Evolutionary conservation across 1,140 invertebrate genomes (phyloP).

Genomic region (Cyrtorhinus lividipennis): DNA sequence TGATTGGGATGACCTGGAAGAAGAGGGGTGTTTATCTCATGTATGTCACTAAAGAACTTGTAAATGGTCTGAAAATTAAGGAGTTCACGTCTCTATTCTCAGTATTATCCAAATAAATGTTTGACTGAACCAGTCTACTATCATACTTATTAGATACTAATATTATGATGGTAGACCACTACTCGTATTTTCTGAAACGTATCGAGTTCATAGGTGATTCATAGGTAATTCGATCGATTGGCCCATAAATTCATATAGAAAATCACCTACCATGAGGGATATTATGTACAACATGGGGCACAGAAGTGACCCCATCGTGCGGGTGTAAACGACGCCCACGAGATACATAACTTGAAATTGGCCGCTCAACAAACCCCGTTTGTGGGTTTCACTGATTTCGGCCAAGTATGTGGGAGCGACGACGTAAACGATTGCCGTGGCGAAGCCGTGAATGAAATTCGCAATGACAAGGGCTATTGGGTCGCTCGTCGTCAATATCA

Average conservation of each 20-base stretch:
- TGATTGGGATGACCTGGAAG: slow-evolving; percentile 20
- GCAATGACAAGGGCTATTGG: slow-evolving; percentile 14
- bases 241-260: too few relatives aligned
- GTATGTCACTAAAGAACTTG: too few relatives aligned
- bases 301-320: slow-evolving; percentile 40
- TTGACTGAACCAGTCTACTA: too few relatives aligned
- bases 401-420: slow-evolving; percentile 46
- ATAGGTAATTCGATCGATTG: too few relatives aligned
- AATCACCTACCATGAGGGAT: background rate
- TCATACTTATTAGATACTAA: too few relatives aligned
- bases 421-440: slow-evolving; percentile 55
- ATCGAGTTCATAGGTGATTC: too few relatives aligned
- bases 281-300: slow-evolving; percentile 4
- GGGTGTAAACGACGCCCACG: slow-evolving; percentile 34
- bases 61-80: too few relatives aligned
- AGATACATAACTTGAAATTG: slow-evolving; percentile 9
- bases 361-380: slow-evolving; percentile 19
- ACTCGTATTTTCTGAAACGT: too few relatives aligned
- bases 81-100: too few relatives aligned
- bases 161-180: too few relatives aligned
- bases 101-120: too few relatives aligned
- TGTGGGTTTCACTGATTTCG: slow-evolving; percentile 33
- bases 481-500: slow-evolving; percentile 32
- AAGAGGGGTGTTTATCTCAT: too few relatives aligned
- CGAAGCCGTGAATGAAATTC: slow-evolving; percentile 38